These are phyloP conservation scores for Vesta saturnalis DNA, from an alignment of 2,888 invertebrate species.

Conservation along the genomic window DNA sequence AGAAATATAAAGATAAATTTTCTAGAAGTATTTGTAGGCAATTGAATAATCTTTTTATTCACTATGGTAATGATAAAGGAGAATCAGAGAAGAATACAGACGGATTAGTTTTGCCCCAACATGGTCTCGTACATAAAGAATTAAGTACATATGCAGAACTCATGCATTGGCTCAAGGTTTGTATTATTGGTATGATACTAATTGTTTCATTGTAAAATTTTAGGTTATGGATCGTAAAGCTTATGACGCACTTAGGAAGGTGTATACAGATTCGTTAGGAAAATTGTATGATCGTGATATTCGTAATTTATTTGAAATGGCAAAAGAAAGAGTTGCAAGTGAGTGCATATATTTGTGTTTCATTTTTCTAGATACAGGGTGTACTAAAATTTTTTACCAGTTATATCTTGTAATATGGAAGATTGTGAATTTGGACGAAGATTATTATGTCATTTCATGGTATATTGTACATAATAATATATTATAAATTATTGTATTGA, in stretches of 20 bases:
- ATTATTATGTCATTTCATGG: too few relatives aligned
- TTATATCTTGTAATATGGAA: too few relatives aligned
- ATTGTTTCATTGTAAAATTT: too few relatives aligned
- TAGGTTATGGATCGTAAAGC: slow-evolving; percentile 81
- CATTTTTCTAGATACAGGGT: too few relatives aligned
- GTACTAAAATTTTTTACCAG: too few relatives aligned
- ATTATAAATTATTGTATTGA: too few relatives aligned
- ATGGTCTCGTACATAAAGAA: slow-evolving; percentile 84
- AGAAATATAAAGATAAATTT: slow-evolving; percentile 81
- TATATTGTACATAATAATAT: too few relatives aligned
- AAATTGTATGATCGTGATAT: slow-evolving; percentile 91
- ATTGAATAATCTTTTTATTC: slow-evolving; percentile 93
- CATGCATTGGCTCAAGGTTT: slow-evolving; percentile 88
- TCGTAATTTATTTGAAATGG: slow-evolving; percentile 79
- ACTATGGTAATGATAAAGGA: slow-evolving; percentile 81
- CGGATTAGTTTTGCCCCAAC: slow-evolving; percentile 78
- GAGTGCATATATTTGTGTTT: too few relatives aligned
- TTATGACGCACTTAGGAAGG: slow-evolving; percentile 82
- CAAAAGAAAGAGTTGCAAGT: slow-evolving; percentile 66
- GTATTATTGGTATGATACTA: not conserved
- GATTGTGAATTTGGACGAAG: too few relatives aligned
- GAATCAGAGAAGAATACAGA: slow-evolving; percentile 66
- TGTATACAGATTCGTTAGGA: slow-evolving; percentile 84
- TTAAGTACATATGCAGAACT: slow-evolving; percentile 87
- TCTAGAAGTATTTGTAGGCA: slow-evolving; percentile 87